Evolutionary conservation across 2,888 invertebrate species (phyloP).

Genomic region (Agrenia bidenticulata): DNA sequence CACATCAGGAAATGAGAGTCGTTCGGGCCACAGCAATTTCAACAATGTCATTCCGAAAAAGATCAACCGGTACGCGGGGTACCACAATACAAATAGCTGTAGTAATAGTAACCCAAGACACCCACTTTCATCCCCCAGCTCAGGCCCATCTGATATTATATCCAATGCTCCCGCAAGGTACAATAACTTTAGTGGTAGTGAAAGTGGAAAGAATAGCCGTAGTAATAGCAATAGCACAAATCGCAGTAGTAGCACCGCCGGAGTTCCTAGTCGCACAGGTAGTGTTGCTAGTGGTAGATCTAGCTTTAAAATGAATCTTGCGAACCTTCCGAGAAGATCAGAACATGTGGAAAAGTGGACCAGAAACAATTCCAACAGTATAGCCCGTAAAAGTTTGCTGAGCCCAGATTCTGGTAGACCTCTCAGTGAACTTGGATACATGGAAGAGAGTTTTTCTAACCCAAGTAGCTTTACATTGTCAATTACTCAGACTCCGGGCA

Average conservation of each 20-base stretch:
- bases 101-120: no score
- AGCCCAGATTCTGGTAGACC: slow-evolving; percentile 24
- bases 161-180: background rate
- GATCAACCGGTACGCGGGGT: slow-evolving; percentile 8
- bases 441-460: no score
- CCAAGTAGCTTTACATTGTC: no score
- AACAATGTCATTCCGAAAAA: background rate
- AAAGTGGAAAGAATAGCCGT: background rate
- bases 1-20: no score
- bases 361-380: no score
- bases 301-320: slow-evolving; percentile 12
- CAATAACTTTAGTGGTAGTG: background rate
- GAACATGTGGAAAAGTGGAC: no score
- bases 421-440: background rate
- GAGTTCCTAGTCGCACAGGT: background rate
- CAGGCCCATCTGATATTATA: background rate
- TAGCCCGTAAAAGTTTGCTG: background rate
- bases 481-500: no score
- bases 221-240: background rate
- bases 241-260: no score
- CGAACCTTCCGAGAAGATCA: slow-evolving; percentile 17
- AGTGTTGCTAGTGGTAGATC: background rate
- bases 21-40: background rate
- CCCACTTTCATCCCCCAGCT: background rate
- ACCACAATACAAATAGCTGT: slow-evolving; percentile 22